Base-by-base conservation (phyloP, 2,888 invertebrate species). In the Tiphia femorata region DNA sequence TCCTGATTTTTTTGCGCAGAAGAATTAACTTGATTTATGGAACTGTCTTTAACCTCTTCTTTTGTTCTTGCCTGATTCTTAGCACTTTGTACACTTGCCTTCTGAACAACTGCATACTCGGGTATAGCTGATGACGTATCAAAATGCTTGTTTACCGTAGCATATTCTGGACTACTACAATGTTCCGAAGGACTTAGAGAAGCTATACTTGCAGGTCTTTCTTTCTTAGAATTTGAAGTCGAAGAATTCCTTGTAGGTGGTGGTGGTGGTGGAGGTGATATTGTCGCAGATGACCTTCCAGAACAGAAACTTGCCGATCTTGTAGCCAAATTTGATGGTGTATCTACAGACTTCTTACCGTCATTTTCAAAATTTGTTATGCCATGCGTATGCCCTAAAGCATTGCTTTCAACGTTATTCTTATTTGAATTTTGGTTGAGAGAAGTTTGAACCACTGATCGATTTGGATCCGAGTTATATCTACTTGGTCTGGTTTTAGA, bases 401-500 rank as follows among this genome's bases (percentile, higher is more conserved):
- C 59, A 20, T 44, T 14, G 1, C 52, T 48, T 16, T 77, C 78
- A 2, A 49, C 46, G 8, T 62, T 53, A n/a, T 62, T 55, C 52
- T 73, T 79, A 38, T 69, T 71, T 5, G 66, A 70, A 63, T 73
- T 80, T 66, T 82, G 79, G 65, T 79, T 82, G 57, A 82, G 58
- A 2, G 83, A 78, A 5, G 77, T 77, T 54, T 83, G 80, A 20
- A 83, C 87, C 58, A 89, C 86, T 20, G 86, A 86, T 59, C 87
- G 88, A 79, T 88, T 89, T 7, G 88, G 88, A 82, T 90, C 90
- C 75, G 89, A 89, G 71, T 88, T 88, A 58, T 87, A 87, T 53
- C 89, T 85, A 64, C 85, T 85, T 41, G 90, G 87, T 67, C 91
- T 89, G 46, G 91, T 88, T 85, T 93, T 94, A 57, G 92, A 92